A percentile compares a stretch with the other conserved stretches of the same genome.
Evolutionary conservation across 2,113 vertebrate genomes (phyloP).

Genomic region (Thinocorus orbignyianus): DNA sequence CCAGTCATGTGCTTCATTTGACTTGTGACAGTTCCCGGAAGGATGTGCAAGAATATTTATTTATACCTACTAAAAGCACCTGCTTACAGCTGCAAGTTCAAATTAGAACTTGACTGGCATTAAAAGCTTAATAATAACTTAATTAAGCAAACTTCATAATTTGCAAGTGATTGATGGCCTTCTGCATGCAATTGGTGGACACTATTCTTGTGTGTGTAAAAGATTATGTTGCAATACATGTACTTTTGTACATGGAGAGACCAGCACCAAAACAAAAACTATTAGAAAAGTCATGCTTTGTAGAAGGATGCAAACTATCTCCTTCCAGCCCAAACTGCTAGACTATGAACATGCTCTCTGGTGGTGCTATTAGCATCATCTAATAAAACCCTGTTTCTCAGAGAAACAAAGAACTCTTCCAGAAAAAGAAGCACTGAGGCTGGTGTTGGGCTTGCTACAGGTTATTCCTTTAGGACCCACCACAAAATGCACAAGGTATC

Average conservation of each 20-base stretch:
- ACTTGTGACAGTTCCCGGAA: not conserved
- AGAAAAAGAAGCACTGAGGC: not conserved
- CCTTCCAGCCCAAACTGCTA: not conserved
- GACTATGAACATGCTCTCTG: not conserved
- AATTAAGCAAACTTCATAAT: not conserved
- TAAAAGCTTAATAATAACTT: not conserved
- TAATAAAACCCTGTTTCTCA: not conserved
- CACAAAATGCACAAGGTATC: not conserved
- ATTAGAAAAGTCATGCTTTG: not conserved
- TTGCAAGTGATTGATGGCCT: not conserved
- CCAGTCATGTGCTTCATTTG: not conserved
- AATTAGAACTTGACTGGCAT: not conserved
- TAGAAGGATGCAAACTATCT: not conserved
- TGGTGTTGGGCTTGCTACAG: not conserved
- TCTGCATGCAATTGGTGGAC: not conserved
- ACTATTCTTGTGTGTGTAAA: not conserved
- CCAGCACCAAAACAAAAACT: not conserved
- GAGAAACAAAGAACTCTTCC: not conserved
- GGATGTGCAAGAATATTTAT: not conserved
- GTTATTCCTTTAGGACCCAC: not conserved
- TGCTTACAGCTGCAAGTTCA: not conserved
- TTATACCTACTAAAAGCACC: not conserved
- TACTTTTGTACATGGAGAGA: not conserved
- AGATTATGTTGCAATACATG: not conserved
- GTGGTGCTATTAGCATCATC: not conserved